Percentiles rank a stretch among this genome's conserved stretches.
Conservation (phyloP, 2,888 invertebrate species). For the Tromatobia lineatoria region DNA sequence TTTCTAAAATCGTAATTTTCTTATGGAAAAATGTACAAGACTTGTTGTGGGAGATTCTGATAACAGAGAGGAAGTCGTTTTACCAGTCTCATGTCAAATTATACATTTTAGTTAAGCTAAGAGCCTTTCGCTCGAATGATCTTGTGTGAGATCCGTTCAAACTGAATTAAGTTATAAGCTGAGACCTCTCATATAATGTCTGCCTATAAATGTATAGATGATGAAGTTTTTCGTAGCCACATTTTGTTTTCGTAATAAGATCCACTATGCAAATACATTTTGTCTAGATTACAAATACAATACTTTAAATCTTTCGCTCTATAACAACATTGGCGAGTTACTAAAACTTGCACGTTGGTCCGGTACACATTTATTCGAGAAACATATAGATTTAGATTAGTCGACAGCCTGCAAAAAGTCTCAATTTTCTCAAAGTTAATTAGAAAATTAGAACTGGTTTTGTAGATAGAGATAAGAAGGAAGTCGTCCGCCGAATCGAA, state of each 20-base stretch:
- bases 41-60: neutral
- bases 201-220: neutral
- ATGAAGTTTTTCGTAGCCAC: neutral
- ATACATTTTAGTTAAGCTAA: neutral
- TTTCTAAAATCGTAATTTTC: neutral
- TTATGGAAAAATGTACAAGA: neutral
- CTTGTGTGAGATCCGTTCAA: neutral
- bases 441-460: conserved; percentile 23
- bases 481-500: conserved; percentile 48
- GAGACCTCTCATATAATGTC: neutral
- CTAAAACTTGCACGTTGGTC: neutral
- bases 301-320: neutral
- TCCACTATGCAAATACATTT: neutral
- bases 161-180: neutral
- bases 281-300: neutral
- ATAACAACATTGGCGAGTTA: neutral
- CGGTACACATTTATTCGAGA: neutral
- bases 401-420: neutral
- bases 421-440: neutral
- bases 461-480: neutral
- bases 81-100: neutral
- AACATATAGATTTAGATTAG: neutral
- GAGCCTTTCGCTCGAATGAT: neutral
- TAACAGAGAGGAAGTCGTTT: neutral
- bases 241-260: neutral